These are phyloP conservation scores for Chaetogeoica ovagalla DNA, from an alignment of 2,888 invertebrate species.

Conservation along the genomic window DNA sequence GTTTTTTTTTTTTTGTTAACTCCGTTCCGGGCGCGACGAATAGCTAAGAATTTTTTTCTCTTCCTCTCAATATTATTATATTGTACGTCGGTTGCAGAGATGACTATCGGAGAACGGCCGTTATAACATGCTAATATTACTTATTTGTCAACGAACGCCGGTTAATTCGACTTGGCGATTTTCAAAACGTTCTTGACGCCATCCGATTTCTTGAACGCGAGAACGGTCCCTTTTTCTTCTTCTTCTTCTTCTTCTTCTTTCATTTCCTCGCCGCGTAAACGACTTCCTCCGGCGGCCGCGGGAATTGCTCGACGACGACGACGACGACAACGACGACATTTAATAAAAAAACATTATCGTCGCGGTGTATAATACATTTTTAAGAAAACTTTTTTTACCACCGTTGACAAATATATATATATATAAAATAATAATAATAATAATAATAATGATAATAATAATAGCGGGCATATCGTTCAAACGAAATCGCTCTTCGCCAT, in stretches of 20 bases:
- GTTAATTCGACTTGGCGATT: neutral
- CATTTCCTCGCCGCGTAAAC: conserved; percentile 19
- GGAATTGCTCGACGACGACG: too few species aligned
- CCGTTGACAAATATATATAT: neutral
- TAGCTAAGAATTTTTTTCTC: too few species aligned
- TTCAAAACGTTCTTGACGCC: neutral
- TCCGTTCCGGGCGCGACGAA: too few species aligned
- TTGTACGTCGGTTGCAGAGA: too few species aligned
- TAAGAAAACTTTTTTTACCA: neutral
- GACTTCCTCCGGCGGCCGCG: conserved; percentile 29
- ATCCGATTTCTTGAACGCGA: conserved; percentile 7
- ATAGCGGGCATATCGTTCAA: too few species aligned
- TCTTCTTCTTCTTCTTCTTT: neutral
- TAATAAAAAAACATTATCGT: neutral
- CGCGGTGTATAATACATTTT: neutral
- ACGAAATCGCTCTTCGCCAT: too few species aligned
- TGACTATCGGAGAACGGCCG: neutral
- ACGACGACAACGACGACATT: too few species aligned
- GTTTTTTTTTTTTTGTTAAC: too few species aligned
- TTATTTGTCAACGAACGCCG: conserved; percentile 2
- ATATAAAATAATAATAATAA: neutral
- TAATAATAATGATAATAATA: neutral
- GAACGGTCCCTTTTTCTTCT: neutral
- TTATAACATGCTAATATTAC: conserved; percentile 22
- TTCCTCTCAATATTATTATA: too few species aligned